phyloP scores from a whole-genome alignment of 2,888 invertebrate genomes.

The Gymnosoma rotundatum region DNA sequence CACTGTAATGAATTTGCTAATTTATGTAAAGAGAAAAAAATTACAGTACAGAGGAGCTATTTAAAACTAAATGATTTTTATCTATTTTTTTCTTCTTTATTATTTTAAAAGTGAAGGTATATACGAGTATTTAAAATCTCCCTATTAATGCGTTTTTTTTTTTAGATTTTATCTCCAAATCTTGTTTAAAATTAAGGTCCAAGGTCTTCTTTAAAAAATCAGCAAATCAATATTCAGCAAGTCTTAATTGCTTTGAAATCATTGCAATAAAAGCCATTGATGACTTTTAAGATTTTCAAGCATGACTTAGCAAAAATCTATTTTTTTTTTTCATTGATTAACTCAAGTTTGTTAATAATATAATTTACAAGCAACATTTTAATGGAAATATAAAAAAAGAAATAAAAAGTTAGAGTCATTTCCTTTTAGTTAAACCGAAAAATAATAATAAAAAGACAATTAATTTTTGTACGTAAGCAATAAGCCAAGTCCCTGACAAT shows the following conservation, averaged over 20 bases:
- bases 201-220: neutral
- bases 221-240: neutral
- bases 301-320: slow-evolving; percentile 13
- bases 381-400: too few relatives aligned
- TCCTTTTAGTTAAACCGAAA: too few relatives aligned
- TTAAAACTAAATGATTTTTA: too few relatives aligned
- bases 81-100: too few relatives aligned
- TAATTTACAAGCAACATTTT: too few relatives aligned
- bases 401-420: too few relatives aligned
- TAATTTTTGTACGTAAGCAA: too few relatives aligned
- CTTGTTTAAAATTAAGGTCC: slow-evolving; percentile 3
- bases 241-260: neutral
- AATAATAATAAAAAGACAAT: too few relatives aligned
- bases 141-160: too few relatives aligned
- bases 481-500: too few relatives aligned
- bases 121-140: too few relatives aligned
- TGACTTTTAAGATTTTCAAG: neutral
- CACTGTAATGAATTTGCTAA: neutral
- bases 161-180: neutral
- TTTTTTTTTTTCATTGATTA: neutral
- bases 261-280: neutral
- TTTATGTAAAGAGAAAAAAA: neutral
- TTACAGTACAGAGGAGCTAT: neutral
- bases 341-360: neutral
- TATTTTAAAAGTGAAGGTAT: too few relatives aligned